Evolutionary conservation across 2,113 vertebrate genomes (phyloP), one percentile per base, ranked within the genome.

Genomic region (Sialia sialis): DNA sequence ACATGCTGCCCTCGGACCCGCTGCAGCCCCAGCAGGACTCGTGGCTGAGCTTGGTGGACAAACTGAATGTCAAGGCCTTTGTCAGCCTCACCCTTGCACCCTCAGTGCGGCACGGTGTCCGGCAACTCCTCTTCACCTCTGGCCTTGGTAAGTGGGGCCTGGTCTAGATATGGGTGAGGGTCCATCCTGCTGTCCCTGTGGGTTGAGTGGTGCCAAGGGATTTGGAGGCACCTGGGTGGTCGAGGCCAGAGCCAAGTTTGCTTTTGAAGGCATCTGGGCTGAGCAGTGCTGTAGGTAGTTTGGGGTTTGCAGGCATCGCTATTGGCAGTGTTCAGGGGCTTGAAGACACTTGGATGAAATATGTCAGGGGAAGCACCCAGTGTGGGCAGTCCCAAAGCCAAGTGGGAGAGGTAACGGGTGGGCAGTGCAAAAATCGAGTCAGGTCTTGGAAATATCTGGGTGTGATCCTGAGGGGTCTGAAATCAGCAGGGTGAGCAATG

Each of bases 101-200:
- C 89, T 98, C 99, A 0, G 98, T 99, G 43, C 97, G 98, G 39
- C 98, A 98, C 0, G 99, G 99, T 1, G 97, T 98, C 41, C 98
- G 99, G 44, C 99, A 99, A 94, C 98, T 99, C 67, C 98, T 99
- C 95, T 99, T 99, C 97, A 99, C 99, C 93, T 99, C 99, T 18
- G 99, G 99, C 81, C 97, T 99, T 8, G 99, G 99, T 99, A 94
- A 97, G 98, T 97, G 27, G 7, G 3, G 1, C 34, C n/a, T 0
- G 2, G 19, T 34, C 26, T 49, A 26, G 68, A 29, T 8, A 22
- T 0, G 5, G 49, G 17, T n/a, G 32, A 60, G 18, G 22, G 30
- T 63, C 34, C 19, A 21, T 27, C 27, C 39, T 7, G 1, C 39
- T 64, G 32, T 19, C 3, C 5, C 26, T 36, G 16, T 4, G 0